Percentiles rank a stretch among this genome's conserved stretches.
These are phyloP conservation scores for Galeopsomyia nigrocyanea DNA, from an alignment of 2,888 invertebrate genomes.

Conservation along the genomic window DNA sequence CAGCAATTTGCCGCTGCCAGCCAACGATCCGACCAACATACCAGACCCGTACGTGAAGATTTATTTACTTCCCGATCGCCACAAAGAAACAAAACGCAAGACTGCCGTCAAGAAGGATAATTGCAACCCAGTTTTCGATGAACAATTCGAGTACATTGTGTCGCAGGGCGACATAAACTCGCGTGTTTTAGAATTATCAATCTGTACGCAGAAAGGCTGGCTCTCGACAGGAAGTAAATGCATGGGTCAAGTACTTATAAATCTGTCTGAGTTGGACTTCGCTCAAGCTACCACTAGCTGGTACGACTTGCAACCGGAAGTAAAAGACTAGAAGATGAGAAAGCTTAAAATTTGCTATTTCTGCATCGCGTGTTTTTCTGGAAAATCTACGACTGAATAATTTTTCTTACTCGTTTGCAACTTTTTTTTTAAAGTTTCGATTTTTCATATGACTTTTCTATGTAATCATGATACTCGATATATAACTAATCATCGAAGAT, in stretches of 20 bases:
- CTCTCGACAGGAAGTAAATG: slow-evolving; percentile 84
- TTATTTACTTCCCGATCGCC: slow-evolving; percentile 86
- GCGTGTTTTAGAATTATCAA: slow-evolving; percentile 85
- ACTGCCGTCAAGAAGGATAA: slow-evolving; percentile 89
- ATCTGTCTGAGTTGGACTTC: slow-evolving; percentile 77
- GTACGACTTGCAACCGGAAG: slow-evolving; percentile 79
- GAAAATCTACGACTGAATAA: background rate
- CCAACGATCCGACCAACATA: slow-evolving; percentile 84
- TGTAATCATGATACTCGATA: too few relatives aligned
- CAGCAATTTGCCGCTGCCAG: slow-evolving; percentile 79
- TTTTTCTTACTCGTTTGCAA: too few relatives aligned
- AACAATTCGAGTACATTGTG: slow-evolving; percentile 90
- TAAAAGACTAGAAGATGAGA: slow-evolving; percentile 60
- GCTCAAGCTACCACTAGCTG: slow-evolving; percentile 80
- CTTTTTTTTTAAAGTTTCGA: too few relatives aligned
- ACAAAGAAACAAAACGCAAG: slow-evolving; percentile 89
- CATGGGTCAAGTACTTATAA: slow-evolving; percentile 84
- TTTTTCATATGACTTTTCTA: too few relatives aligned
- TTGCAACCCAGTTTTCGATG: slow-evolving; percentile 92
- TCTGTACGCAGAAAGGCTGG: slow-evolving; percentile 90
- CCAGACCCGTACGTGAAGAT: slow-evolving; percentile 93
- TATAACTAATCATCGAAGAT: too few relatives aligned
- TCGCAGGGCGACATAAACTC: slow-evolving; percentile 84
- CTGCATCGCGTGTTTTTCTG: slow-evolving; percentile 19
- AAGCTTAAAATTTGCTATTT: slow-evolving; percentile 37